Conservation (phyloP, 1,140 invertebrate genomes). For the Macrobrachium rosenbergii region DNA sequence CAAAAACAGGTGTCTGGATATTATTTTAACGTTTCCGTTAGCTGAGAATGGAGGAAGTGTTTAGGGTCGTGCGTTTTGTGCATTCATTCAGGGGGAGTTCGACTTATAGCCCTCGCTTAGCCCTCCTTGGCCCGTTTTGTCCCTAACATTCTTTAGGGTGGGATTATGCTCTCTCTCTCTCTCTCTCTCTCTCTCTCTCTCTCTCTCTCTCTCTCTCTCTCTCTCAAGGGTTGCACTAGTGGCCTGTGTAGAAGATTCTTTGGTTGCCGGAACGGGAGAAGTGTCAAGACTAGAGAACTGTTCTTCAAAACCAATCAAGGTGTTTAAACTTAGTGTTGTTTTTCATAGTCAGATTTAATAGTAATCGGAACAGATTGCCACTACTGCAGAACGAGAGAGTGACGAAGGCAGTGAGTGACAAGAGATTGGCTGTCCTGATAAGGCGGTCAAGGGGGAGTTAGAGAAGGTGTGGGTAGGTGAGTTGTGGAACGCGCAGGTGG, state of each 20-base stretch:
- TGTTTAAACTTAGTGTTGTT: too few relatives aligned
- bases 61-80: too few relatives aligned
- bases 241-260: too few relatives aligned
- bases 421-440: neutral
- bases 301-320: too few relatives aligned
- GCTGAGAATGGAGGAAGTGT: too few relatives aligned
- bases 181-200: slow-evolving; percentile 20
- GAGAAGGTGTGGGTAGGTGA: neutral
- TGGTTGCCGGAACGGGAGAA: too few relatives aligned
- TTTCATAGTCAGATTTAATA: too few relatives aligned
- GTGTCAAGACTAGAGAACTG: too few relatives aligned
- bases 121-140: neutral
- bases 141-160: neutral
- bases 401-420: neutral
- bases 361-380: too few relatives aligned
- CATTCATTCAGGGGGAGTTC: neutral
- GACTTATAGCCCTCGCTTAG: neutral
- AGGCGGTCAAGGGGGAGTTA: neutral
- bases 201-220: slow-evolving; percentile 18
- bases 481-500: neutral
- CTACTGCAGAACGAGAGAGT: too few relatives aligned
- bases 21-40: too few relatives aligned
- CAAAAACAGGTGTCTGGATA: too few relatives aligned
- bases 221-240: neutral
- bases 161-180: neutral